Conservation (phyloP, 2,797 vertebrate species). For the Cyclura pinguis region DNA sequence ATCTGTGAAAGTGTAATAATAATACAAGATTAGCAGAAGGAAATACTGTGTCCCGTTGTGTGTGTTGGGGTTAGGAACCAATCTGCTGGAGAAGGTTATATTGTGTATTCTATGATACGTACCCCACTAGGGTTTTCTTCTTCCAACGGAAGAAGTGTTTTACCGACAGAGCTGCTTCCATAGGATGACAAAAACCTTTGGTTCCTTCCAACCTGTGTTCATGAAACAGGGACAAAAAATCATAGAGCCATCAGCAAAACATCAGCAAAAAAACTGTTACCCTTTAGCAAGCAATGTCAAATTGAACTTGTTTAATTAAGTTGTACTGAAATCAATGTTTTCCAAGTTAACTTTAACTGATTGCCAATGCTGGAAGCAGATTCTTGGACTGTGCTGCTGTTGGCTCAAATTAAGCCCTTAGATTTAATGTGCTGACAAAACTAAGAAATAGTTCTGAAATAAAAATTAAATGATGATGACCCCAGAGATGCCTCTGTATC, state of each 20-base stretch:
- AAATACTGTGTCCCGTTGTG: background rate
- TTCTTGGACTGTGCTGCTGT: background rate
- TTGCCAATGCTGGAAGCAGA: background rate
- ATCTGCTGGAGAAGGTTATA: background rate
- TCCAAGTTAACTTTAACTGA: background rate
- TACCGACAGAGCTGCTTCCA: too few relatives aligned
- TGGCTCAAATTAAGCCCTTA: background rate
- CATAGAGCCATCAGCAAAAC: background rate
- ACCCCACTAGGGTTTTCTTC: background rate
- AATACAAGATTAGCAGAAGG: background rate
- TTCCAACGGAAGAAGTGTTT: background rate
- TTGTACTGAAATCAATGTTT: conserved; percentile 11
- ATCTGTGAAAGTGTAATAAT: background rate
- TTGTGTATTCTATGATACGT: background rate
- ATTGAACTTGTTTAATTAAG: conserved; percentile 6
- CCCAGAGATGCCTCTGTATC: conserved; percentile 27
- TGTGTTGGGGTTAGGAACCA: background rate
- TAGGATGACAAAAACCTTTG: background rate
- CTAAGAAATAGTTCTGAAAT: conserved; percentile 24
- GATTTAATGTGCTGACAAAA: conserved; percentile 44
- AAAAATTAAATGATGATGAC: conserved; percentile 26
- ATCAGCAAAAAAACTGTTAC: background rate
- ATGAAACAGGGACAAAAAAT: background rate
- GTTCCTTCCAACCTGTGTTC: background rate
- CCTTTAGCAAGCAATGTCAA: background rate